Base-by-base conservation (phyloP, 1,140 invertebrate species). In the Drosophila leontia region DNA sequence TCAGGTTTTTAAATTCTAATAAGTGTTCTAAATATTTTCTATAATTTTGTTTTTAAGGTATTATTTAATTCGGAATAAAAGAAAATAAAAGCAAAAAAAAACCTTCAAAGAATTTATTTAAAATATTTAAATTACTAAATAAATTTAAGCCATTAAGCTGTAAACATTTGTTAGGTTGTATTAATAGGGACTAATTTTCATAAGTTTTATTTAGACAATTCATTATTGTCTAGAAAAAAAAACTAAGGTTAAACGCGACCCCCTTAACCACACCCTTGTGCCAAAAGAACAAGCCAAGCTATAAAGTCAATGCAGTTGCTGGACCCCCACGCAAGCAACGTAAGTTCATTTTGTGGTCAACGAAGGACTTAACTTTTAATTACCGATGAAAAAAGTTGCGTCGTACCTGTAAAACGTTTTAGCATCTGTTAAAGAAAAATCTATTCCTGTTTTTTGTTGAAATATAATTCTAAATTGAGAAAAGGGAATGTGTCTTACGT, bases 331-430 rank as follows among this genome's bases (percentile, higher is more conserved):
- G 55, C 45, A 56, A 56, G 39, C 39, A 41, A 51, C n/a, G 29
- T 23, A 45, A 59, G 47, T 75, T 53, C 29, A 55, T 48, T 57
- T 68, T 70, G 64, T 41, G 44, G 70, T 56, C 58, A 59, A 57
- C 67, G 26, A 7, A 35, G 41, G 67, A 56, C 59, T 72, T 35
- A 69, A 37, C 37, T 23, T 71, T 72, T 50, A 75, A 75, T 62
- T 71, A 50, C 29, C 48, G 39, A 13, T 12, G 29, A 26, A 35
- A 59, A 55, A 55, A 15, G 34, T 26, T 37, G 7, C 3, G 13
- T 23, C 39, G 7, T 15, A 15, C 34, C 34, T 55, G 7, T 23
- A 39, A n/a, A 55, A 39, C 35, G 19, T 26, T 39, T 55, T 19
- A 11, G 34, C 13, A 23, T 15, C 2, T 37, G 7, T 37, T 55